Base-by-base conservation (phyloP, 2,797 vertebrate genomes). In the Chelon auratus region DNA sequence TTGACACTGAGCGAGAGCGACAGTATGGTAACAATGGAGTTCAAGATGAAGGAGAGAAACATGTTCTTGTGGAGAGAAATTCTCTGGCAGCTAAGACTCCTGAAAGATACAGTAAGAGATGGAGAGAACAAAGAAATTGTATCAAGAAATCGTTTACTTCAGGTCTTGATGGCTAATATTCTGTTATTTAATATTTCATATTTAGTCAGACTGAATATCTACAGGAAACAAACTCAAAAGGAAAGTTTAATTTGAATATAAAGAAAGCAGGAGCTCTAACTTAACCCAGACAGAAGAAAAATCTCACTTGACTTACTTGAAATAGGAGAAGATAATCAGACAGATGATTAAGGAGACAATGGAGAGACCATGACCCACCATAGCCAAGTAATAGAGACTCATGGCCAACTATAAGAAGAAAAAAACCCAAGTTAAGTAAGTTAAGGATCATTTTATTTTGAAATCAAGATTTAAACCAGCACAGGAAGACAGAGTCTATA, bases 31-130 rank as follows among this genome's bases (percentile, higher is more conserved):
- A 93, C 64, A 7, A 95, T 84, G 37, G 94, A 95, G 87, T 95
- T 94, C 1, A 96, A 76, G 79, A 95, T 94, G 79, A 94, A 95
- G 64, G 95, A 95, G 30, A 94, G 77, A 54, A 96, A 95, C 88
- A 89, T 94, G 90, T 95, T 96, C 86, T 96, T 96, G 81, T 96
- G 95, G 42, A 96, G 94, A 43, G 94, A 94, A 73, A 95, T 93
- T 58, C 95, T 90, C 90, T 96, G 95, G 85, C 95, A 96, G 87
- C 94, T 95, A 12, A 96, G 90, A 83, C 89, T 95, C 76, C 95
- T 96, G 78, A 8, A 80, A 47, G 18, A 68, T 4, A 56, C 17
- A 59, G 18, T 45, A 6, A 65, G 2, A 48, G 1, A 48, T 2
- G 33, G 15, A 72, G 2, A 63, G n/a, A 62, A 3, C 12, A 14